These are phyloP conservation scores for Scopus umbretta DNA, from an alignment of 2,113 vertebrate genomes.

Conservation along the genomic window DNA sequence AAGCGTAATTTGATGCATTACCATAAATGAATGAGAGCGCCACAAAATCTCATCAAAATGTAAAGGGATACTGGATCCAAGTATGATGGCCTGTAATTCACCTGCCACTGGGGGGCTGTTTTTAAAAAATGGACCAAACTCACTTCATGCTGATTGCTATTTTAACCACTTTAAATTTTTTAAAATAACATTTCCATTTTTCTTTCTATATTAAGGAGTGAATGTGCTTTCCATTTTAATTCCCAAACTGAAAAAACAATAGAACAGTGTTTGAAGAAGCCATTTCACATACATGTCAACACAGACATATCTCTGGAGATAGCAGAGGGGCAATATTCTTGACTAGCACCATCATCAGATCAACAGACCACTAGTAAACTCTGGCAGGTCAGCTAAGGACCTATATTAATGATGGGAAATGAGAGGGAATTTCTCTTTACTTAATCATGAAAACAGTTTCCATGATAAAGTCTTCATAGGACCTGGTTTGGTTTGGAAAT, in stretches of 20 bases:
- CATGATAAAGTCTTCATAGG: neutral
- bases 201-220: neutral
- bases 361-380: neutral
- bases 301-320: neutral
- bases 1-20: neutral
- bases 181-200: neutral
- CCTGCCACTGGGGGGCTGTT: neutral
- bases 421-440: neutral
- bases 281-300: neutral
- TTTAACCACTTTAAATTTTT: constrained; percentile 5
- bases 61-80: neutral
- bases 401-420: neutral
- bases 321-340: neutral
- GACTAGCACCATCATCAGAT: neutral
- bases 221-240: neutral
- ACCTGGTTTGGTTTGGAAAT: neutral
- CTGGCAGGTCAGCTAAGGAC: neutral
- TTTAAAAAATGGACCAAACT: neutral
- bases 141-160: neutral
- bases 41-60: neutral
- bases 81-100: neutral
- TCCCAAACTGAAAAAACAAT: neutral
- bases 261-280: neutral
- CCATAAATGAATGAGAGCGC: neutral
- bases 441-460: neutral